Conservation (phyloP, 2,888 invertebrate genomes). For the Apodemia zela region DNA sequence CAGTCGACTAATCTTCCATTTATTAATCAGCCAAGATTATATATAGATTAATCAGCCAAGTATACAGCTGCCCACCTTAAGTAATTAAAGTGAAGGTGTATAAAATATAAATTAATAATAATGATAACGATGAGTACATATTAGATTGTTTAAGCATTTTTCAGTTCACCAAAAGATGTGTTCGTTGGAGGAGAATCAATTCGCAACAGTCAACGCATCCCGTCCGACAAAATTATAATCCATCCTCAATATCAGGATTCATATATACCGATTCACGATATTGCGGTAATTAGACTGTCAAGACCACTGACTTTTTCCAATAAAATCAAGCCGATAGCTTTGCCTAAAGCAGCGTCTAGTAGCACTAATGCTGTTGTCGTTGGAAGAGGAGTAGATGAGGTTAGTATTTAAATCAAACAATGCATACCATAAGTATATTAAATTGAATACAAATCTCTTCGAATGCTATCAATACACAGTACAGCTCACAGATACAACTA, state of each 20-base stretch:
- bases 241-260: slow-evolving; percentile 23
- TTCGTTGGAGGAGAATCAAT: slow-evolving; percentile 31
- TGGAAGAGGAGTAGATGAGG: slow-evolving; percentile 31
- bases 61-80: no score
- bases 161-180: slow-evolving; percentile 9
- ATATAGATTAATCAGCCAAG: no score
- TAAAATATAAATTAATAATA: no score
- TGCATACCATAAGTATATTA: neutral
- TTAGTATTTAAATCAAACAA: slow-evolving; percentile 18
- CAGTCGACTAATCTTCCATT: no score
- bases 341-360: slow-evolving; percentile 21
- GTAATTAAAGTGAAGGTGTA: no score
- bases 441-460: no score
- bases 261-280: slow-evolving; percentile 25
- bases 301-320: slow-evolving; percentile 26
- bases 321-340: slow-evolving; percentile 27
- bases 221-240: slow-evolving; percentile 32
- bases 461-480: no score
- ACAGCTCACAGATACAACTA: no score
- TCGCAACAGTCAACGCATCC: slow-evolving; percentile 24
- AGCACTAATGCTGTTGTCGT: slow-evolving; percentile 20
- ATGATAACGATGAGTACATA: no score
- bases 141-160: slow-evolving; percentile 6
- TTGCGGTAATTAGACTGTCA: slow-evolving; percentile 29
- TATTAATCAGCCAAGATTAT: no score